Conservation (phyloP, 2,888 invertebrate species). For the Sesia bembeciformis region DNA sequence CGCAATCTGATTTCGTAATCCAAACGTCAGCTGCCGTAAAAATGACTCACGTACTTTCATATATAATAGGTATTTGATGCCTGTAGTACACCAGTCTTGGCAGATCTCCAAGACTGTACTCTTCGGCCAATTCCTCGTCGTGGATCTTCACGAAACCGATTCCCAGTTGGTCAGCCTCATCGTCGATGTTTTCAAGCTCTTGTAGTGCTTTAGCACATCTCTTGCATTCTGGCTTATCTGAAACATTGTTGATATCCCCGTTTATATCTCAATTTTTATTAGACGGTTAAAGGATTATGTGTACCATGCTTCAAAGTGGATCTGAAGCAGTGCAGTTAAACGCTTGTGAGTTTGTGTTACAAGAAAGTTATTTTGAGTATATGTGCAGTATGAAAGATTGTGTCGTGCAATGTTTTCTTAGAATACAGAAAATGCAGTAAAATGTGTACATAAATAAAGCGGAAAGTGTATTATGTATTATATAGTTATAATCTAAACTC, state of each 20-base stretch:
- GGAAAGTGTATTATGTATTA: not conserved
- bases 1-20: conserved; percentile 23
- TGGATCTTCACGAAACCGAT: conserved; percentile 96
- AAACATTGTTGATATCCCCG: conserved; percentile 18
- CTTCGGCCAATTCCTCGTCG: conserved; percentile 91
- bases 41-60: conserved; percentile 82
- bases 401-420: conserved; percentile 20
- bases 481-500: not conserved
- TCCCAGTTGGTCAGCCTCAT: conserved; percentile 94
- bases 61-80: conserved; percentile 95
- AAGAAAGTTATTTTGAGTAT: conserved; percentile 1
- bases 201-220: conserved; percentile 92
- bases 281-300: not conserved
- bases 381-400: conserved; percentile 18
- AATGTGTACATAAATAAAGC: not conserved
- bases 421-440: not conserved
- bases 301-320: conserved; percentile 44
- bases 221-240: conserved; percentile 95
- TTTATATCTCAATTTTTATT: not conserved
- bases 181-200: conserved; percentile 95
- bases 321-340: conserved; percentile 63
- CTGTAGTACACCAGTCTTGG: conserved; percentile 94
- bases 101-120: conserved; percentile 91
- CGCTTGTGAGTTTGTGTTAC: conserved; percentile 28
- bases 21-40: conserved; percentile 35